Conservation (phyloP, 2,797 vertebrate genomes). For the Xiphorhynchus erythropygius region DNA sequence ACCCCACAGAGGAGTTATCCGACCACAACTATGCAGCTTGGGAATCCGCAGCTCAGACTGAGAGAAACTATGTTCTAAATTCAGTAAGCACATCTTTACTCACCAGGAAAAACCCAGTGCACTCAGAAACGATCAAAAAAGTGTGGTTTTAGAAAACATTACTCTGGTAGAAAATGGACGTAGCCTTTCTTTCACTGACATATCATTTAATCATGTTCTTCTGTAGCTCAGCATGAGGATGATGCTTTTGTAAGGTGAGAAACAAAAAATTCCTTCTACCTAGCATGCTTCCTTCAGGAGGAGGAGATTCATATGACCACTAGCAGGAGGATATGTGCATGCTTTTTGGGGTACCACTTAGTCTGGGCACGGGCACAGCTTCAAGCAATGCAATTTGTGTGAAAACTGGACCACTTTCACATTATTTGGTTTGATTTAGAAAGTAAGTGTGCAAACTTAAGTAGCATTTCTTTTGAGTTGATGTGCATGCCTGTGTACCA, state of each 20-base stretch:
- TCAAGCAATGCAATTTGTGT: neutral
- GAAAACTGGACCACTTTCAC: neutral
- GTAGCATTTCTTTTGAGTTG: neutral
- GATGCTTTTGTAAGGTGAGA: neutral
- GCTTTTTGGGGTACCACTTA: neutral
- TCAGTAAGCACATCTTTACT: conserved; percentile 37
- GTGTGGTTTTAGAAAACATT: conserved; percentile 8
- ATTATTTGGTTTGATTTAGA: neutral
- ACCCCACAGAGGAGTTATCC: neutral
- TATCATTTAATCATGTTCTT: conserved; percentile 22
- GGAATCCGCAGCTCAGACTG: conserved; percentile 15
- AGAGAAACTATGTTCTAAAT: conserved; percentile 5
- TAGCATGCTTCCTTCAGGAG: neutral
- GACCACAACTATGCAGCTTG: conserved; percentile 1
- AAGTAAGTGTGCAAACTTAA: neutral
- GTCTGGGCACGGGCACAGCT: neutral
- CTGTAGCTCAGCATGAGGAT: neutral
- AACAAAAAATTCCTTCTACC: neutral
- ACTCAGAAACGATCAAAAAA: neutral
- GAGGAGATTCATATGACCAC: neutral
- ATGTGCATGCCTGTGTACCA: neutral
- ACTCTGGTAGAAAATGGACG: neutral
- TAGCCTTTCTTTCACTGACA: conserved; percentile 8
- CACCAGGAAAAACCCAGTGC: conserved; percentile 12
- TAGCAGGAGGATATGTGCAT: neutral